Percentiles rank a stretch among this genome's conserved stretches.
phyloP scores from a whole-genome alignment of 2,888 invertebrate genomes.

The Trachelus iudaicus region DNA sequence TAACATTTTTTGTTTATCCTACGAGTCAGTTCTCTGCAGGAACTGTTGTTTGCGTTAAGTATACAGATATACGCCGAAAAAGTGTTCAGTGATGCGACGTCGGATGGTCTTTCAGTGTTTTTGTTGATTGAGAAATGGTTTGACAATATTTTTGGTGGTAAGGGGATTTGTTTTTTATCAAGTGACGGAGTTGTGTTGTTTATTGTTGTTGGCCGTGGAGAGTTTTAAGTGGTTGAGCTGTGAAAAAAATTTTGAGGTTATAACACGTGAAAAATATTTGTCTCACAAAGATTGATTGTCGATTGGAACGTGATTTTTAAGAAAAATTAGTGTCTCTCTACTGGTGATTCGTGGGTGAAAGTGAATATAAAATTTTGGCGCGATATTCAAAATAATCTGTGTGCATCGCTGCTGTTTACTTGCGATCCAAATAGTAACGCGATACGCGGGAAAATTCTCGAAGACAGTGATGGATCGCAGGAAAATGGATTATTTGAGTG shows the following conservation, averaged over 20 bases:
- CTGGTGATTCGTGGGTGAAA: background rate
- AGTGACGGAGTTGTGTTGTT: background rate
- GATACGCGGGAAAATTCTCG: conserved; percentile 26
- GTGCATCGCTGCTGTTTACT: background rate
- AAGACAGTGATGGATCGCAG: conserved; percentile 14
- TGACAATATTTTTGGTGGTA: no score
- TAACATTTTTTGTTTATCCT: background rate
- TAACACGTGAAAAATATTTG: background rate
- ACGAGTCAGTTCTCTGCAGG: background rate
- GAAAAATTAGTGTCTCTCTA: background rate
- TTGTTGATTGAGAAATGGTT: background rate
- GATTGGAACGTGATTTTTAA: background rate
- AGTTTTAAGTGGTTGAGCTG: background rate
- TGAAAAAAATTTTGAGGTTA: background rate
- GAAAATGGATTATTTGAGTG: background rate
- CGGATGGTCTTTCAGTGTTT: background rate
- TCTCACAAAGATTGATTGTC: background rate
- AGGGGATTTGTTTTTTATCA: background rate
- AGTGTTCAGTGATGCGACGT: background rate
- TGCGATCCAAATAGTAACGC: background rate
- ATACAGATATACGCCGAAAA: background rate
- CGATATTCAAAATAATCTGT: background rate
- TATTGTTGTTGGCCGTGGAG: background rate
- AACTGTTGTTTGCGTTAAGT: background rate
- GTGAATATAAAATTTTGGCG: background rate